phyloP scores from a whole-genome alignment of 2,797 vertebrate genomes.

The Hypotaenidia okinawae region DNA sequence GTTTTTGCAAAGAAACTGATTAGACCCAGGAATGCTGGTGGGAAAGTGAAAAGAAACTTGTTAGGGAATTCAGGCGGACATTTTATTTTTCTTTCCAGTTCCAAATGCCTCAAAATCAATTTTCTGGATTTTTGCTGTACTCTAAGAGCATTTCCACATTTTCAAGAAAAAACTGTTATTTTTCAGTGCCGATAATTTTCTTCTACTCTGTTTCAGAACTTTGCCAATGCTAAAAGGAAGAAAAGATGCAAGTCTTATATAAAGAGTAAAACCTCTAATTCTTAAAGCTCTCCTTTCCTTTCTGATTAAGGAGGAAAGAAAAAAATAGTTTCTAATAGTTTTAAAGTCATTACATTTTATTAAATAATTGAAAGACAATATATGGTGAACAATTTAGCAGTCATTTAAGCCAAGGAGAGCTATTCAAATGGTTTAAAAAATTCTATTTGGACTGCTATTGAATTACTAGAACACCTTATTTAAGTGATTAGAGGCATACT shows the following conservation, averaged over 20 bases:
- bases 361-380: not conserved
- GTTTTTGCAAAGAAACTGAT: not conserved
- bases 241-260: not conserved
- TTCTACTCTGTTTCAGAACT: not conserved
- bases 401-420: not conserved
- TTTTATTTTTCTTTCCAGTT: not conserved
- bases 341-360: not conserved
- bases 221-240: not conserved
- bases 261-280: not conserved
- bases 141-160: not conserved
- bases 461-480: not conserved
- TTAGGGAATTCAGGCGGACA: not conserved
- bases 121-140: not conserved
- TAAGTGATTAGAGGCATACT: not conserved
- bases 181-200: not conserved
- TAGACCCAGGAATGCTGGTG: not conserved
- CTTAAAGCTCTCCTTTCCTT: not conserved
- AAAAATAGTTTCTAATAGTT: not conserved
- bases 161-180: not conserved
- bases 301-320: not conserved
- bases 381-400: not conserved
- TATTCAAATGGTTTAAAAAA: not conserved
- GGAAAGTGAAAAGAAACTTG: not conserved
- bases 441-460: not conserved
- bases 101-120: not conserved